Conservation (phyloP, 1,140 invertebrate genomes). For the Trinorchestia longiramus region DNA sequence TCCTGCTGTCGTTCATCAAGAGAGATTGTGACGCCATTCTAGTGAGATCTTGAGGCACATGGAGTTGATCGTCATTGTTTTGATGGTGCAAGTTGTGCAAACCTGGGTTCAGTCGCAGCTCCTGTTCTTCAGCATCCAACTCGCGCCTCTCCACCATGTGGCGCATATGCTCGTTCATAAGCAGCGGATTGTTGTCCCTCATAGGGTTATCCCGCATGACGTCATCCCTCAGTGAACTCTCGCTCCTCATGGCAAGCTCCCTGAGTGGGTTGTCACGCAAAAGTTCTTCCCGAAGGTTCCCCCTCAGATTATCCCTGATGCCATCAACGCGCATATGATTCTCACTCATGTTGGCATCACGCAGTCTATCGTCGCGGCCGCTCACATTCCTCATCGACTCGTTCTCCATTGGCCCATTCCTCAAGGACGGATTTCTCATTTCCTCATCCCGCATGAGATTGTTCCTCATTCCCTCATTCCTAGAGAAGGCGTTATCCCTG, state of each 20-base stretch:
- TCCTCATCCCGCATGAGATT: conserved; percentile 36
- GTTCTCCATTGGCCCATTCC: conserved; percentile 33
- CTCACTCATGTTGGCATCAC: conserved; percentile 34
- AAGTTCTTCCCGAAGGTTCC: conserved; percentile 33
- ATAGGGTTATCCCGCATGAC: neutral
- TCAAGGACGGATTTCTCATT: conserved; percentile 1
- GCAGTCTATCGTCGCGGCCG: neutral
- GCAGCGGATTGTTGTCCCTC: conserved; percentile 44
- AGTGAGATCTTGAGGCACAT: conserved; percentile 66
- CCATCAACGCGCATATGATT: neutral
- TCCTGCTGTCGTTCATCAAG: conserved; percentile 64
- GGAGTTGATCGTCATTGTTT: conserved; percentile 62
- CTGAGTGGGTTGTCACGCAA: conserved; percentile 36
- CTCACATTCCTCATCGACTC: neutral
- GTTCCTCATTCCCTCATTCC: conserved; percentile 28
- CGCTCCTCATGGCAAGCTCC: conserved; percentile 21
- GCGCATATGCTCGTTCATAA: conserved; percentile 57
- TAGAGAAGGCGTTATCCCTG: neutral
- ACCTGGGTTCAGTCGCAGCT: conserved; percentile 17
- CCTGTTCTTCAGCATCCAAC: conserved; percentile 27
- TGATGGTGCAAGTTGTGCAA: conserved; percentile 61
- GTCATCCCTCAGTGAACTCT: conserved; percentile 24
- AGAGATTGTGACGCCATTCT: conserved; percentile 64
- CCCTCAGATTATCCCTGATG: conserved; percentile 16
- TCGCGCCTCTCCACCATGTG: conserved; percentile 56